Base-by-base conservation (phyloP, 2,888 invertebrate species). In the Teleiodes luculella region DNA sequence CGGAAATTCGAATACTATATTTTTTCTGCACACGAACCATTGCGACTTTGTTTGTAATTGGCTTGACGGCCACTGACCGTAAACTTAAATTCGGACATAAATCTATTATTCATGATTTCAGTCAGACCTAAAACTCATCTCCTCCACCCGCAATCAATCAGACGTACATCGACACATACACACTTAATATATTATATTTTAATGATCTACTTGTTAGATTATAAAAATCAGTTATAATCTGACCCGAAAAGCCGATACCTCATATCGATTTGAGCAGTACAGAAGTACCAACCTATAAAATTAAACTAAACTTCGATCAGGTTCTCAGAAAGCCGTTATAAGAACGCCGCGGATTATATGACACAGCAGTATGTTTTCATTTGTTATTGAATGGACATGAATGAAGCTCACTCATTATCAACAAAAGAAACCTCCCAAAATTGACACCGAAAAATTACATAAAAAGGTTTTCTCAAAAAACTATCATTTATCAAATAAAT, bases 401-500 rank as follows among this genome's bases (percentile, higher is more conserved):
- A 81, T 74, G 74, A 70, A 75, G 64, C 64, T 64, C 66, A 56
- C 59, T 65, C 64, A 67, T 68, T 71, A 72, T 60, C 68, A 70
- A 76, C 72, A 76, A 82, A 77, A 75, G 75, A 74, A 62, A 59
- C n/a, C 66, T 59, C 64, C 68, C 68, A 74, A 78, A 74, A 77
- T 75, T 78, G 78, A 83, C 80, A 82, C 77, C 78, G 77, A 82
- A 79, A 80, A 80, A 81, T 82, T 78, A 70, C 66, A 59, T 66
- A 57, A 76, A 80, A 78, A 80, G 67, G 64, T 56, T 53, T 57
- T 62, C 59, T 48, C 39, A 36, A 69, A 81, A 81, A 86, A 85
- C 79, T 70, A 83, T 80, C 78, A 84, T 88, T 88, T 87, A 87
- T 86, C 86, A 88, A 86, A 86, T 83, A 77, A 86, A 86, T 85